phyloP scores from a whole-genome alignment of 2,797 vertebrate genomes.

The Agapornis canus region DNA sequence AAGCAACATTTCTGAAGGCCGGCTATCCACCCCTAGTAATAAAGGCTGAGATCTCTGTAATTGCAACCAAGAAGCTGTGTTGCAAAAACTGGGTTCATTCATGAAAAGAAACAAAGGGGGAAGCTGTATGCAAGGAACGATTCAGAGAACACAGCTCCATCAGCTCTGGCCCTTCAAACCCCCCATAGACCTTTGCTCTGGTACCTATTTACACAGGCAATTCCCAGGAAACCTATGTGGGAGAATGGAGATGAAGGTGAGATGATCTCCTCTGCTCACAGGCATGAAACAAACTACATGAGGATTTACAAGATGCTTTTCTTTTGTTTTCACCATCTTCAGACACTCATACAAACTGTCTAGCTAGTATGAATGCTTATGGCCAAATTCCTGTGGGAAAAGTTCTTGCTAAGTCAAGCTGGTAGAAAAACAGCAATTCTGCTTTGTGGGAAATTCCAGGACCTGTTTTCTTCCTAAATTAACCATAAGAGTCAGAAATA shows the following conservation, averaged over 20 bases:
- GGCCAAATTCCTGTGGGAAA: conserved; percentile 52
- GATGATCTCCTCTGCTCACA: neutral
- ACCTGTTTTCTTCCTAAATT: conserved; percentile 34
- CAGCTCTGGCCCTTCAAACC: neutral
- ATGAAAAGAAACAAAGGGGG: neutral
- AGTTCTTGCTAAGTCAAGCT: conserved; percentile 58
- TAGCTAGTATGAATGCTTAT: neutral
- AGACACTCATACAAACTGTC: neutral
- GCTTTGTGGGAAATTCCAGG: conserved; percentile 41
- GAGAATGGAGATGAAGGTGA: neutral
- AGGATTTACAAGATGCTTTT: neutral
- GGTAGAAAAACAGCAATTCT: conserved; percentile 21
- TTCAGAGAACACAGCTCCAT: neutral
- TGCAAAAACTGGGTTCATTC: conserved; percentile 20
- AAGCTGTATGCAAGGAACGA: neutral
- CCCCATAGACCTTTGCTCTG: neutral
- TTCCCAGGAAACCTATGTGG: neutral
- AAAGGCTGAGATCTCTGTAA: neutral
- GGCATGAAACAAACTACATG: neutral
- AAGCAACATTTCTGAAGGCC: neutral
- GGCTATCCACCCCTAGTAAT: neutral
- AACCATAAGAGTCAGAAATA: conserved; percentile 2
- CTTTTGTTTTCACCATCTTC: conserved; percentile 4
- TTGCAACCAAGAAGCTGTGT: neutral
- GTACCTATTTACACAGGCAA: neutral